Evolutionary conservation across 2,113 vertebrate genomes (phyloP).

Genomic region (Catharus minimus): DNA sequence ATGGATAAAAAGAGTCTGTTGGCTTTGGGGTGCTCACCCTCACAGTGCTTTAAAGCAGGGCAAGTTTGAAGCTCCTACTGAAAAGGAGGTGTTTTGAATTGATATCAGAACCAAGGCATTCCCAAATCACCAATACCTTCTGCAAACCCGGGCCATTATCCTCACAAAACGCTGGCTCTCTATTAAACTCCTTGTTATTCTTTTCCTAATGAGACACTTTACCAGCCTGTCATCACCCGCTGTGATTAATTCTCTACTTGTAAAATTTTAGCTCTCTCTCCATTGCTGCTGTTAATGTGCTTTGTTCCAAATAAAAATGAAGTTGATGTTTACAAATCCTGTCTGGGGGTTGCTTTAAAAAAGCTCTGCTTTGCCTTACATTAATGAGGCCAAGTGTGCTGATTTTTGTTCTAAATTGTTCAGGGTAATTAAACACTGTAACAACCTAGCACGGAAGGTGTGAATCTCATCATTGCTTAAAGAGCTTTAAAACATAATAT

Average conservation of each 20-base stretch:
- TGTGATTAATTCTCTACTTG: constrained; percentile 70
- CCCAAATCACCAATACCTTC: constrained; percentile 22
- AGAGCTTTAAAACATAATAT: background rate
- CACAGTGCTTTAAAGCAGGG: background rate
- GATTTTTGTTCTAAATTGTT: constrained; percentile 35
- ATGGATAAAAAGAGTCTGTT: background rate
- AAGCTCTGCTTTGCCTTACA: constrained; percentile 20
- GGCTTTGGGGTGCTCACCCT: background rate
- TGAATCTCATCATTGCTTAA: constrained; percentile 3
- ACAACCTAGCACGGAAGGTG: background rate
- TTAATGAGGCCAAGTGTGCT: constrained; percentile 42
- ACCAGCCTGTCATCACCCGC: constrained; percentile 66
- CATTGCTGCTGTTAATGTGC: constrained; percentile 56
- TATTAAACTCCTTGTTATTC: constrained; percentile 66
- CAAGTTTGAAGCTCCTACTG: background rate
- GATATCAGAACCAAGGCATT: background rate
- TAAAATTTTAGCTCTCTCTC: constrained; percentile 61
- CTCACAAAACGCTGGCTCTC: constrained; percentile 40
- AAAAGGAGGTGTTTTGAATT: background rate
- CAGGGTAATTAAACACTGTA: constrained; percentile 48
- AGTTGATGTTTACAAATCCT: constrained; percentile 63
- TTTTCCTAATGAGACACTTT: constrained; percentile 69
- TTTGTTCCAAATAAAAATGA: constrained; percentile 65
- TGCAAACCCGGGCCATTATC: constrained; percentile 31
- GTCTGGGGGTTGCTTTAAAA: constrained; percentile 47